These are phyloP conservation scores for Ophiodon elongatus DNA, from an alignment of 2,113 vertebrate genomes.

Conservation along the genomic window DNA sequence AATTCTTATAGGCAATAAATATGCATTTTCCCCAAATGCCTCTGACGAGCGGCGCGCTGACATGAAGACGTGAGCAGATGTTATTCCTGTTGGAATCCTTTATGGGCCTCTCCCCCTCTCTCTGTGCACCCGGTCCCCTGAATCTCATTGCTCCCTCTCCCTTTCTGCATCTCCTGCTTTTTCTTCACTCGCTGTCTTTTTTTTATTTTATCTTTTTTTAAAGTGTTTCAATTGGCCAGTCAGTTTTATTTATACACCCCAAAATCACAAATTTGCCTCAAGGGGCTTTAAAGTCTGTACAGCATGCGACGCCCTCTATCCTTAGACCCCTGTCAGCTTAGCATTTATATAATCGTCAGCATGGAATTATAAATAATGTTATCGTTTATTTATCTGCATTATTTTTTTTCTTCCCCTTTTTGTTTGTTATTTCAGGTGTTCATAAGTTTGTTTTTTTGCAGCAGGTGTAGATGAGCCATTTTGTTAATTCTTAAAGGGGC, in stretches of 20 bases:
- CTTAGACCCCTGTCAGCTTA: neutral
- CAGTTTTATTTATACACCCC: neutral
- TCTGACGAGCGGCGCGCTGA: slow-evolving; percentile 57
- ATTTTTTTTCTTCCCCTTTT: neutral
- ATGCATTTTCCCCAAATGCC: slow-evolving; percentile 77
- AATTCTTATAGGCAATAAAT: slow-evolving; percentile 83
- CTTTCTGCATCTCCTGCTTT: neutral
- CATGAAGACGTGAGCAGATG: slow-evolving; percentile 78
- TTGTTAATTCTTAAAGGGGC: neutral
- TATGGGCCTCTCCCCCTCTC: slow-evolving; percentile 11
- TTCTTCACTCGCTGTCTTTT: neutral
- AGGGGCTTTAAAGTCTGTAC: neutral
- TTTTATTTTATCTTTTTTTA: too few relatives aligned
- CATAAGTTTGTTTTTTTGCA: neutral
- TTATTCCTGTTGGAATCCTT: slow-evolving; percentile 78
- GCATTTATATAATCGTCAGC: neutral
- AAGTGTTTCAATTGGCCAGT: neutral
- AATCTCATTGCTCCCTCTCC: slow-evolving; percentile 64
- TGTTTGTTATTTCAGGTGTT: neutral
- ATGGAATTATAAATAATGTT: neutral
- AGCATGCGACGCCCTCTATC: neutral
- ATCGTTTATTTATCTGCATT: neutral
- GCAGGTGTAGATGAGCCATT: neutral
- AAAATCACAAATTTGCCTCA: neutral
- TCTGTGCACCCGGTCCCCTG: slow-evolving; percentile 35